Conservation (phyloP, 1,140 invertebrate genomes). For the Polypedilum pembai region DNA sequence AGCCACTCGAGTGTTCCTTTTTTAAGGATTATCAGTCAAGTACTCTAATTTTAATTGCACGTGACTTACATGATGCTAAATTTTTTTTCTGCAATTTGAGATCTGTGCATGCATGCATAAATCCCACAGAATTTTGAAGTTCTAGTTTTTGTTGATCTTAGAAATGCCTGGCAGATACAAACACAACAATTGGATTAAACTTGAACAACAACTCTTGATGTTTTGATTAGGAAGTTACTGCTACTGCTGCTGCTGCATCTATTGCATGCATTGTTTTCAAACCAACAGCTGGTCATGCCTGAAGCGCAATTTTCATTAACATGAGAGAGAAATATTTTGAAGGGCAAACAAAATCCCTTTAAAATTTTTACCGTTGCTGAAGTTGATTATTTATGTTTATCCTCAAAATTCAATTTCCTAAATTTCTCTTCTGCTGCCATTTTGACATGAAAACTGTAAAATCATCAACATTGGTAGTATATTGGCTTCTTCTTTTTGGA, state of each 20-base stretch:
- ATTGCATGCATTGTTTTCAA: too few species aligned
- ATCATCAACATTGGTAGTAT: background rate
- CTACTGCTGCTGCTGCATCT: too few species aligned
- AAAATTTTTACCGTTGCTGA: background rate
- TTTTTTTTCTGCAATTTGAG: background rate
- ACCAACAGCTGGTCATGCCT: background rate
- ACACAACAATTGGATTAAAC: background rate
- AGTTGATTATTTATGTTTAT: constrained; percentile 24
- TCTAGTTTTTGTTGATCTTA: background rate
- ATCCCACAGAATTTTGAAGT: background rate
- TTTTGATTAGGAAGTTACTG: constrained; percentile 8
- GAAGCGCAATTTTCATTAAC: background rate
- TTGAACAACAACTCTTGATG: background rate
- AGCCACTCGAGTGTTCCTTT: background rate
- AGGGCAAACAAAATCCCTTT: background rate
- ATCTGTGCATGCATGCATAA: background rate
- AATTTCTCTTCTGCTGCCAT: background rate
- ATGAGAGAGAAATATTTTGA: background rate
- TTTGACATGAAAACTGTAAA: background rate
- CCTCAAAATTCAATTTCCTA: constrained; percentile 25
- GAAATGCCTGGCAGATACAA: background rate
- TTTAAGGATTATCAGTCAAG: constrained; percentile 20
- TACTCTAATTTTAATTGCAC: constrained; percentile 26
- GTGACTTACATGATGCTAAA: constrained; percentile 6
- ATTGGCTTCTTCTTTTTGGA: background rate